Conservation (phyloP, 1,140 invertebrate genomes). For the Maniola jurtina region DNA sequence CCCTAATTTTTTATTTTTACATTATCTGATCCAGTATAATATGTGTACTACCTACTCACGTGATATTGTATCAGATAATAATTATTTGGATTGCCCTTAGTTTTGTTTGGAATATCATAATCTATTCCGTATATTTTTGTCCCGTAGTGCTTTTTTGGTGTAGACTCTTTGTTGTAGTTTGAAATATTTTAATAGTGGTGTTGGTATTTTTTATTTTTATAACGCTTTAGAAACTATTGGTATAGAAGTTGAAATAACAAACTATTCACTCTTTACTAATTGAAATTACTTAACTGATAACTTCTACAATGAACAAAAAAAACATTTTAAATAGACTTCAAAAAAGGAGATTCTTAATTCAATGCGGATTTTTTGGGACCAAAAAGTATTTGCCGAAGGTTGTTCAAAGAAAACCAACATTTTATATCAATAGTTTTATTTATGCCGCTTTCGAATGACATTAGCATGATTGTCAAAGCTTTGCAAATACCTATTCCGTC, state of each 20-base stretch:
- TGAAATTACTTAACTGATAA: background rate
- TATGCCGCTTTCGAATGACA: slow-evolving; percentile 10
- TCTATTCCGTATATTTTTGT: background rate
- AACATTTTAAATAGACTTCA: background rate
- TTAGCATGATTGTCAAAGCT: slow-evolving; percentile 11
- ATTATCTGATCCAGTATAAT: too few species aligned
- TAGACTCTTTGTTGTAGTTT: slow-evolving; percentile 31
- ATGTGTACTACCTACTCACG: too few species aligned
- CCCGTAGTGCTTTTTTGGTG: slow-evolving; percentile 15
- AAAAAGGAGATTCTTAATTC: too few species aligned
- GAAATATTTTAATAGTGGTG: background rate
- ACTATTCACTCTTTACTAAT: background rate
- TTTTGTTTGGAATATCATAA: too few species aligned
- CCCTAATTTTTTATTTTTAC: too few species aligned
- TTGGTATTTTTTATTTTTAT: background rate
- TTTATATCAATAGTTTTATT: slow-evolving; percentile 13
- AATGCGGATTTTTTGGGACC: too few species aligned
- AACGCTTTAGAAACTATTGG: slow-evolving; percentile 12
- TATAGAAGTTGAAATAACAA: background rate
- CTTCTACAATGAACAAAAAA: background rate
- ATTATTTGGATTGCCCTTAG: too few species aligned
- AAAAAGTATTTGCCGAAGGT: too few species aligned
- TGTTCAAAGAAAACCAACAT: background rate
- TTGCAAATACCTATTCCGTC: slow-evolving; percentile 22
- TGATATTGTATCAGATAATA: too few species aligned